A percentile compares a stretch with the other conserved stretches of the same genome.
These are phyloP conservation scores for Myiozetetes cayanensis DNA, from an alignment of 2,113 vertebrate genomes.

Conservation along the genomic window DNA sequence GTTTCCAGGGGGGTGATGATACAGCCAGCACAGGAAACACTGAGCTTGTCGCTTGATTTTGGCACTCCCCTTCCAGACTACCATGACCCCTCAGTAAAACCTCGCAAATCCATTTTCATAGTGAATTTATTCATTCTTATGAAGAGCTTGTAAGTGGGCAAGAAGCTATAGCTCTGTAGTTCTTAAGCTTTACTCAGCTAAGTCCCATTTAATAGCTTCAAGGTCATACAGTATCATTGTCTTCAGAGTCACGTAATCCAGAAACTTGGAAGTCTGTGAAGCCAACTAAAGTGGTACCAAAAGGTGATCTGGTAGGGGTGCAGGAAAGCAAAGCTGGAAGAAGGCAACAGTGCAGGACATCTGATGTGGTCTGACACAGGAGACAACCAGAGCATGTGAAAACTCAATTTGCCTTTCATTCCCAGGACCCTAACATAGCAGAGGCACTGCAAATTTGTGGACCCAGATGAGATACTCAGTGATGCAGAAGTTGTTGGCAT, in stretches of 20 bases:
- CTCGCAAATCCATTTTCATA: neutral
- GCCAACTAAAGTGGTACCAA: neutral
- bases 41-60: neutral
- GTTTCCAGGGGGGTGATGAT: neutral
- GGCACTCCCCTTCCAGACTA: neutral
- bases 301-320: neutral
- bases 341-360: neutral
- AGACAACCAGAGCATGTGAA: neutral
- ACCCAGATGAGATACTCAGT: neutral
- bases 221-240: neutral
- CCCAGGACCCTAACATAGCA: neutral
- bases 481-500: neutral
- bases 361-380: neutral
- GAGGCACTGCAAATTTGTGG: neutral
- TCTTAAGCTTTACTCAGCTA: neutral
- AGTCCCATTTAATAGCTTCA: neutral
- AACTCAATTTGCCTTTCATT: neutral
- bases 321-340: neutral
- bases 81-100: rapidly evolving
- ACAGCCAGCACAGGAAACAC: rapidly evolving
- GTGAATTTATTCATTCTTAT: neutral
- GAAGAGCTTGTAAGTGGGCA: neutral
- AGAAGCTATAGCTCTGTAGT: neutral
- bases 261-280: neutral
- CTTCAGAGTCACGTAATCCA: neutral